These are phyloP conservation scores for Mellilla xanthometata DNA, from an alignment of 2,888 invertebrate genomes.

Conservation along the genomic window DNA sequence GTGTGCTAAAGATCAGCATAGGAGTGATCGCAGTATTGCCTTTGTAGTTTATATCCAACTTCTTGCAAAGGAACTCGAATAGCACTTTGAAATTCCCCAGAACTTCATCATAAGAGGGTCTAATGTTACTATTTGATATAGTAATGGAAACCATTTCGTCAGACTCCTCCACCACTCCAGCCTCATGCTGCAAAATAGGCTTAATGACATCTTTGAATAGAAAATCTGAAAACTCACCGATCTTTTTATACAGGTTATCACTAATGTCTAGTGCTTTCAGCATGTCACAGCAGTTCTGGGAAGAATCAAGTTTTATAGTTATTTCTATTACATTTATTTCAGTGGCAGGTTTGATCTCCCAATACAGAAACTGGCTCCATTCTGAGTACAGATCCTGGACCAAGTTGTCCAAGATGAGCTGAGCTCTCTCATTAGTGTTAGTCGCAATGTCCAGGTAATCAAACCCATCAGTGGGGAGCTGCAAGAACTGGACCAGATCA, in stretches of 20 bases:
- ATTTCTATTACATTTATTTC: conserved; percentile 56
- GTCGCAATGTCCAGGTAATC: conserved; percentile 75
- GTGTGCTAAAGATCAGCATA: conserved; percentile 80
- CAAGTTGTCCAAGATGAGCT: conserved; percentile 67
- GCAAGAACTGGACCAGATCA: conserved; percentile 66
- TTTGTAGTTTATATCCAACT: conserved; percentile 68
- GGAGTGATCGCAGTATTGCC: conserved; percentile 53
- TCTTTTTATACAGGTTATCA: conserved; percentile 65
- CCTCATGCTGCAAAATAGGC: conserved; percentile 80
- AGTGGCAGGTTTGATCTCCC: conserved; percentile 47
- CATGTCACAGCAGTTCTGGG: conserved; percentile 49
- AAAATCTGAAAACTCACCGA: conserved; percentile 82
- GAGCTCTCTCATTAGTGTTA: conserved; percentile 70
- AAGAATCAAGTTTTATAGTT: conserved; percentile 58
- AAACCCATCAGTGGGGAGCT: conserved; percentile 73
- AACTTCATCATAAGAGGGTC: conserved; percentile 77
- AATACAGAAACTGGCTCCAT: conserved; percentile 76
- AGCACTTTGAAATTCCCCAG: conserved; percentile 81
- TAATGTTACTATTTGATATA: conserved; percentile 52
- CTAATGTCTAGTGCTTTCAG: conserved; percentile 63
- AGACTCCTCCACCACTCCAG: conserved; percentile 63
- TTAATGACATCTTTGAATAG: conserved; percentile 82
- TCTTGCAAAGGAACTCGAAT: conserved; percentile 81
- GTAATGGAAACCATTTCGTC: conserved; percentile 54
- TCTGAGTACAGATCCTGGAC: conserved; percentile 67